Evolutionary conservation across 2,113 vertebrate genomes (phyloP), one percentile per base, ranked within the genome.

Genomic region (Capreolus pygargus): DNA sequence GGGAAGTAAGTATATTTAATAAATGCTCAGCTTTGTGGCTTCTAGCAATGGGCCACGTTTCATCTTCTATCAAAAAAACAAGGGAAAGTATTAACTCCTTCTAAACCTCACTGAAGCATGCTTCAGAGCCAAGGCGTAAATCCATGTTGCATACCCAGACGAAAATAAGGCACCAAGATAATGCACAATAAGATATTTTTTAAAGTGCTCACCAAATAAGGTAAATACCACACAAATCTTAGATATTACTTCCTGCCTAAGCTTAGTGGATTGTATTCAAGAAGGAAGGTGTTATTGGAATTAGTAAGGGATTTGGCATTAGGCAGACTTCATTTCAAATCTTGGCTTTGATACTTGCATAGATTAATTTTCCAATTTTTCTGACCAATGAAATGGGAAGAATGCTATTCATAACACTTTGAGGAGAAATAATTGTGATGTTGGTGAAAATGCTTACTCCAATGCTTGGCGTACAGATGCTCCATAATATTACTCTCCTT

Each of bases 21-120:
- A 98, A 95, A 94, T 95, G 88, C 74, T 95, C 95, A 92, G 85
- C 83, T 70, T 97, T 97, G 92, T 96, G 96, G 97, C 47, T 98
- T 28, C 61, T 82, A 97, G 28, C 25, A 96, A 87, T 47, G 57
- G 86, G 93, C 82, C 36, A 19, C 1, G 1, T 87, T 96, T 92
- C 84, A 96, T 97, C 85, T 95, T 52, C 79, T 54, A 55, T 89
- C 50, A 52, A 36, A 83, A 70, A 89, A 76, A 89, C 92, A 92
- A 2, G 36, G 21, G 19, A 88, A 93, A 85, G 12, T 81, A 85
- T 97, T 97, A 97, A 97, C 91, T 23, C 67, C 50, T 98, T 97
- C 86, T 50, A 28, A 79, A 61, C 17, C 9, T 84, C 47, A 27
- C 28, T 64, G n/a, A 86, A 78, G 14, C 16, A 47, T 70, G 15